Conservation (phyloP, 2,888 invertebrate genomes). For the Auanema freiburgensis region DNA sequence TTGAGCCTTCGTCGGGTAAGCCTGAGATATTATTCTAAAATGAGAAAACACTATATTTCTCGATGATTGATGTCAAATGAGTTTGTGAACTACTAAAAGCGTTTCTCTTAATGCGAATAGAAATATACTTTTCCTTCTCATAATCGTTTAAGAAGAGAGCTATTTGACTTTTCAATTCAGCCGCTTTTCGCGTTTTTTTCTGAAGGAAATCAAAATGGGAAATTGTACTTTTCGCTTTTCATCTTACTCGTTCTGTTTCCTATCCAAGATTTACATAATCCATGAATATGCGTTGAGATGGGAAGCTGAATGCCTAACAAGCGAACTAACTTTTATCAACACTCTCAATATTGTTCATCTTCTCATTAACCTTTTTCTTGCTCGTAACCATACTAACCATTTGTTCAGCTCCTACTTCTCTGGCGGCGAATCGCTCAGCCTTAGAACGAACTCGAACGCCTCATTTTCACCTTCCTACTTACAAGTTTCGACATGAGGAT, state of each 20-base stretch:
- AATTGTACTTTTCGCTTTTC: too few relatives aligned
- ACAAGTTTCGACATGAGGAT: constrained; percentile 47
- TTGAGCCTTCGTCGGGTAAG: constrained; percentile 18
- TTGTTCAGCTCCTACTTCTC: constrained; percentile 1
- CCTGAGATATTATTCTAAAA: neutral
- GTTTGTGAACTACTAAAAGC: neutral
- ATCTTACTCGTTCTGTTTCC: too few relatives aligned
- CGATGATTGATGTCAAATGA: neutral
- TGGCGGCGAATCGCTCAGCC: constrained; percentile 4
- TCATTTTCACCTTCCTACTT: constrained; percentile 55
- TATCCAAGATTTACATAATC: too few relatives aligned
- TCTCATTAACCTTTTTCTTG: too few relatives aligned
- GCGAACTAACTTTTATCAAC: too few relatives aligned
- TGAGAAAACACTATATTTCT: neutral
- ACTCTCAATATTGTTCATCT: too few relatives aligned
- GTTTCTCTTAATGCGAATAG: neutral
- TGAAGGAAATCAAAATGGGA: too few relatives aligned
- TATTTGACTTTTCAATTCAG: too few relatives aligned
- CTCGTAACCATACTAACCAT: too few relatives aligned
- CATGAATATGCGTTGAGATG: too few relatives aligned
- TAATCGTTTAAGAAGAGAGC: neutral
- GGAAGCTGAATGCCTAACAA: too few relatives aligned
- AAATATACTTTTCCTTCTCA: constrained; percentile 4
- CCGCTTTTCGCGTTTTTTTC: too few relatives aligned
- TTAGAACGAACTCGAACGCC: constrained; percentile 19